Conservation (phyloP, 2,888 invertebrate species). For the Chrysotoxum bicinctum region DNA sequence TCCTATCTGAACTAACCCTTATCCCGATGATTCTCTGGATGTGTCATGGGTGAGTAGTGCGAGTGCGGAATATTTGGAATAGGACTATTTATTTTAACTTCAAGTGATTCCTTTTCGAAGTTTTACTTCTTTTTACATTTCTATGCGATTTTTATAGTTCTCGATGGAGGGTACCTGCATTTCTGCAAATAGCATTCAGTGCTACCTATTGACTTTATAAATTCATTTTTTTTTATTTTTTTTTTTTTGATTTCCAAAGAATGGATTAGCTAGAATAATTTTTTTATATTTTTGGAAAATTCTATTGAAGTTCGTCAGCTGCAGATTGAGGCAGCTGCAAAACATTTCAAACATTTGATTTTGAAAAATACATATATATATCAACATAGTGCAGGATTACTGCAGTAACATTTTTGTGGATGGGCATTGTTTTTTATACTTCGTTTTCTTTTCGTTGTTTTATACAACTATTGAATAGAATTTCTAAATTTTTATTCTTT, state of each 20-base stretch:
- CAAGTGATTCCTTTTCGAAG: conserved; percentile 58
- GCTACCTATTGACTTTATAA: conserved; percentile 42
- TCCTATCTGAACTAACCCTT: conserved; percentile 39
- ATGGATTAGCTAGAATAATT: conserved; percentile 32
- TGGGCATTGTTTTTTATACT: neutral
- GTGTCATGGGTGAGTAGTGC: conserved; percentile 1
- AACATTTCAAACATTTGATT: conserved; percentile 60
- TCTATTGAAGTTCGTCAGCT: conserved; percentile 52
- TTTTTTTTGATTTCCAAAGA: conserved; percentile 32
- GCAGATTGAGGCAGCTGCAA: conserved; percentile 52
- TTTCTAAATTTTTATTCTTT: conserved; percentile 58
- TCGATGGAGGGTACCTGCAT: conserved; percentile 12
- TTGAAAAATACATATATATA: conserved; percentile 14
- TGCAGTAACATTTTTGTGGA: conserved; percentile 37
- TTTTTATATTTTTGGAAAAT: neutral
- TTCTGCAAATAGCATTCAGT: neutral
- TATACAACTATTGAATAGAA: conserved; percentile 32
- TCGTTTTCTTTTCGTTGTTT: neutral
- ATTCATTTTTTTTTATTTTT: neutral
- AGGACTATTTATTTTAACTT: conserved; percentile 62
- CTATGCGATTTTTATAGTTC: conserved; percentile 12
- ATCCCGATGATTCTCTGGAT: neutral
- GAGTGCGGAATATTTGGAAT: conserved; percentile 45
- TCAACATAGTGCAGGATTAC: neutral
- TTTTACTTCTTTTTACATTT: conserved; percentile 23